Evolutionary conservation across 2,797 vertebrate genomes (phyloP).

Genomic region (Pelobates cultripes): DNA sequence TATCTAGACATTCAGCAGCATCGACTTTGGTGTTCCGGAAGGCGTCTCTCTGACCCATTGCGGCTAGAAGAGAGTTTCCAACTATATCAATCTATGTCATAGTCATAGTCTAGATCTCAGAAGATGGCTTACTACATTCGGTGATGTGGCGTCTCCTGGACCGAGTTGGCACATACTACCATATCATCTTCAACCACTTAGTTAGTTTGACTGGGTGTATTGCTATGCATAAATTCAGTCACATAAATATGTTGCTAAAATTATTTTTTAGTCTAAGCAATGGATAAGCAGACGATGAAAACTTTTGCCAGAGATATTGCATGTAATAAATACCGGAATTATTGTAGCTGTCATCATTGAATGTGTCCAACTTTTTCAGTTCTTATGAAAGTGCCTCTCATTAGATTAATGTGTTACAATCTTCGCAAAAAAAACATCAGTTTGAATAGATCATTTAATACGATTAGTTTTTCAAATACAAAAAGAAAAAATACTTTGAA

Average conservation of each 20-base stretch:
- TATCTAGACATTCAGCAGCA: slow-evolving; percentile 25
- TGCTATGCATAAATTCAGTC: neutral
- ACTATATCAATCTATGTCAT: slow-evolving; percentile 28
- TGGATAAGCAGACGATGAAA: slow-evolving; percentile 10
- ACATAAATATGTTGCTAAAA: neutral
- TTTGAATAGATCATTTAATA: slow-evolving; percentile 32
- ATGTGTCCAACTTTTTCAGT: slow-evolving; percentile 11
- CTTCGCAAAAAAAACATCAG: slow-evolving; percentile 14
- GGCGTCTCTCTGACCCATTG: slow-evolving; percentile 18
- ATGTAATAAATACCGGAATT: slow-evolving; percentile 21
- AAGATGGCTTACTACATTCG: slow-evolving; percentile 28
- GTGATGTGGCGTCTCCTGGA: slow-evolving; percentile 31
- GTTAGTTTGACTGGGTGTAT: slow-evolving; percentile 11
- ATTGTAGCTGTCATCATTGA: neutral
- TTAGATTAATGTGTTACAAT: slow-evolving; percentile 15
- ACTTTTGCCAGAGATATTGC: neutral
- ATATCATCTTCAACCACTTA: slow-evolving; percentile 12
- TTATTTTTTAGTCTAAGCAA: neutral
- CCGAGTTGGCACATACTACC: slow-evolving; percentile 12
- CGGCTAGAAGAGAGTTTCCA: slow-evolving; percentile 33
- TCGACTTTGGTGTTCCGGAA: slow-evolving; percentile 35
- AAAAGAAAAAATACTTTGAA: neutral
- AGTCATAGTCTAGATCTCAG: slow-evolving; percentile 19
- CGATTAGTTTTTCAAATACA: slow-evolving; percentile 25
- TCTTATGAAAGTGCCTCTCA: neutral